Base-by-base conservation (phyloP, 2,113 vertebrate genomes). In the Perccottus glenii region DNA sequence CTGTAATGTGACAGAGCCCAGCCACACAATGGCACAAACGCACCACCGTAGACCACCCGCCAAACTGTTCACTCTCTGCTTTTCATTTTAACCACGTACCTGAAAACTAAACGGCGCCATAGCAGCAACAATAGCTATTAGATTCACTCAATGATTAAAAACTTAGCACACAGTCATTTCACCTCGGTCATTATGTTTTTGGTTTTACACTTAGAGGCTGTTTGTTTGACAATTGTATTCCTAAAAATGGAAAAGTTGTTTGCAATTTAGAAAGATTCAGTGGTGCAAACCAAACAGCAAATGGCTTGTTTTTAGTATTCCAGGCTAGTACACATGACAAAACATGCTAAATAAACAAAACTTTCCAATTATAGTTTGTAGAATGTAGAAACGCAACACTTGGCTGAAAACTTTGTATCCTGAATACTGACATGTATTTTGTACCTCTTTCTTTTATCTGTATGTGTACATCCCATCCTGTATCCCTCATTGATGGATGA, bases 111-210 rank as follows among this genome's bases (percentile, higher is more conserved):
- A 55, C 33, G 5, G 5, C 10, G 15, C 19, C 2, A 5, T 16
- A 44, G n/a, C 62, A 38, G 57, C n/a, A 65, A 51, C 46, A 60
- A 8, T 50, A 56, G 52, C 53, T 35, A 38, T 58, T 64, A 19
- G 14, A 60, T 43, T 78, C 32, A n/a, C 36, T 73, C 35, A 42
- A 32, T 7, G 40, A 72, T n/a, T 27, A 55, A 60, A 48, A 70
- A 64, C 50, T 67, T 74, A 42, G 12, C 59, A 35, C 51, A 27
- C 45, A 57, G 46, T 65, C 11, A 14, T 73, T 70, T 46, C 32
- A 49, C 51, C 61, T 32, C 10, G 33, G 47, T 61, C 36, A 16
- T 57, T 44, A 27, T 4, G 32, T 55, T 56, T 64, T 70, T 12
- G 55, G 45, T 57, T 46, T 14, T 15, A 53, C 19, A 11, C 44